Conservation (phyloP, 2,888 invertebrate species). For the Heterodera filipjevi region DNA sequence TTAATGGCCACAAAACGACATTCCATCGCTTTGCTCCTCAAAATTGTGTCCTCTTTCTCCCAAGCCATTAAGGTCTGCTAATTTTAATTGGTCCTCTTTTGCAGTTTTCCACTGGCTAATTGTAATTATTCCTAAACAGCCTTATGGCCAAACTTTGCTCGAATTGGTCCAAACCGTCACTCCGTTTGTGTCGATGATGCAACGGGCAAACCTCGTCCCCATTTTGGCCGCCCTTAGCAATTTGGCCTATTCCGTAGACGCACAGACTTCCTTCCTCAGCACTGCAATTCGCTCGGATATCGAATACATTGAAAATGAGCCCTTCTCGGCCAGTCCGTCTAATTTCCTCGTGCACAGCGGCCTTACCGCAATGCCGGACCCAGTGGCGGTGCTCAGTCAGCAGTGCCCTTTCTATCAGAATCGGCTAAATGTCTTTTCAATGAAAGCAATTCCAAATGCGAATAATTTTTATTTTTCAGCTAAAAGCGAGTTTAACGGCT, state of each 20-base stretch:
- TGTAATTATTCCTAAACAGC: slow-evolving; percentile 34
- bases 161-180: slow-evolving; percentile 43
- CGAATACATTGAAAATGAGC: slow-evolving; percentile 34
- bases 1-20: slow-evolving; percentile 42
- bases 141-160: slow-evolving; percentile 42
- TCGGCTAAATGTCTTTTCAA: slow-evolving; percentile 35
- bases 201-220: slow-evolving; percentile 49
- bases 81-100: neutral
- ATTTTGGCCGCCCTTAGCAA: slow-evolving; percentile 52
- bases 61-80: slow-evolving; percentile 40
- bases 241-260: slow-evolving; percentile 36
- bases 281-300: slow-evolving; percentile 41
- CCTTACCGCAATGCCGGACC: slow-evolving; percentile 31
- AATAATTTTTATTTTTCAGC: slow-evolving; percentile 34
- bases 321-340: slow-evolving; percentile 28
- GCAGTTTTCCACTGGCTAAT: too few species aligned
- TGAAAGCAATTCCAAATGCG: neutral
- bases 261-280: slow-evolving; percentile 40
- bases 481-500: slow-evolving; percentile 47
- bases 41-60: slow-evolving; percentile 42
- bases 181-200: slow-evolving; percentile 48
- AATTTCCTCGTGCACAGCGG: slow-evolving; percentile 43
- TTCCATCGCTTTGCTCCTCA: slow-evolving; percentile 45
- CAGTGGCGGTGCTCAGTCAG: slow-evolving; percentile 32
- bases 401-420: slow-evolving; percentile 37